Evolutionary conservation across 2,113 vertebrate species (phyloP).

Genomic region (Calidris pygmaea): DNA sequence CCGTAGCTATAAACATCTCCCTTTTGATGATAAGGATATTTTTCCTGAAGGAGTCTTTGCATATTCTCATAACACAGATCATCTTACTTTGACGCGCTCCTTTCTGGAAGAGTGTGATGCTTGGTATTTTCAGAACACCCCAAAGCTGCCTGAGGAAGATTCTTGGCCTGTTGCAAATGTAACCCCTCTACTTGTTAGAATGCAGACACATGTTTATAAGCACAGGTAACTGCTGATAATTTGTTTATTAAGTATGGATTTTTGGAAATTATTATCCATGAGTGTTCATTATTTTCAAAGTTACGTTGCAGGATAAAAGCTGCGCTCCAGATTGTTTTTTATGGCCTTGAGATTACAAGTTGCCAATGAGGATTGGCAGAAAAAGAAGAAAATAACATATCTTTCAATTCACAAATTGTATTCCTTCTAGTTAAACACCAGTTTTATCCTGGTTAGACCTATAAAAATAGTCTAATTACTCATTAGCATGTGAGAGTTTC

Average conservation of each 20-base stretch:
- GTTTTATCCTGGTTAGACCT: not conserved
- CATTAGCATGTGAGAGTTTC: not conserved
- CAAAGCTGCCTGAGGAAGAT: not conserved
- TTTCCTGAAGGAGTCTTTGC: slow-evolving; percentile 74
- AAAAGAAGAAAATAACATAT: not conserved
- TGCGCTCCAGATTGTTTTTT: not conserved
- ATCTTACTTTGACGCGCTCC: slow-evolving; percentile 78
- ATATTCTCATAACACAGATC: slow-evolving; percentile 77
- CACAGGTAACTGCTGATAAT: slow-evolving; percentile 69
- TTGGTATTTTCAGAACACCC: slow-evolving; percentile 59
- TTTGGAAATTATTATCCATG: not conserved
- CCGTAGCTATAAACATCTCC: slow-evolving; percentile 50
- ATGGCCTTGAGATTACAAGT: not conserved
- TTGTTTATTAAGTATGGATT: not conserved
- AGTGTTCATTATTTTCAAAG: not conserved
- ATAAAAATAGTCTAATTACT: not conserved
- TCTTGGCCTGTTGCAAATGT: slow-evolving; percentile 23
- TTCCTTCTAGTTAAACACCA: not conserved
- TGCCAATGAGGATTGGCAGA: not conserved
- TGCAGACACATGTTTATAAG: slow-evolving; percentile 76
- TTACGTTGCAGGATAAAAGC: not conserved
- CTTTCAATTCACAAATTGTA: not conserved
- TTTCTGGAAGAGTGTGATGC: slow-evolving; percentile 75
- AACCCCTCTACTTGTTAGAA: slow-evolving; percentile 66
- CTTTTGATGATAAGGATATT: slow-evolving; percentile 64